Evolutionary conservation across 2,888 invertebrate genomes (phyloP).

Genomic region (Spodoptera picta): DNA sequence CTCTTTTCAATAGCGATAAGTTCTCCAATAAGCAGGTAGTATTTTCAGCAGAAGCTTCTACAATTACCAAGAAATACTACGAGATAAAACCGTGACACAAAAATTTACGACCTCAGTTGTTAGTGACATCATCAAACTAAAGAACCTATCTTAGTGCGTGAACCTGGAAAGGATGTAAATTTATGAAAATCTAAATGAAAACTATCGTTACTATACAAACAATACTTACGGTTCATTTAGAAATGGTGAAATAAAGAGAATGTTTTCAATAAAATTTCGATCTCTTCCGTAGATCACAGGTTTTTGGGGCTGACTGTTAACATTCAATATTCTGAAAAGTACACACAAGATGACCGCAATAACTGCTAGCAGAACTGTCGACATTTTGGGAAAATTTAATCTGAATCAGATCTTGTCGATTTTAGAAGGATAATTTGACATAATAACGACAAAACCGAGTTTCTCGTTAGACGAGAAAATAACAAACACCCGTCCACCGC

Average conservation of each 20-base stretch:
- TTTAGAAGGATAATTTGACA: constrained; percentile 68
- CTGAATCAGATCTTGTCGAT: constrained; percentile 46
- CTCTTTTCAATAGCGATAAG: constrained; percentile 1
- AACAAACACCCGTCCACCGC: constrained; percentile 60
- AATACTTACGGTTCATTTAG: constrained; percentile 94
- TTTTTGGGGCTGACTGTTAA: constrained; percentile 94
- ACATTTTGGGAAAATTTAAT: constrained; percentile 87
- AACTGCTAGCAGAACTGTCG: constrained; percentile 93
- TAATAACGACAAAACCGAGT: constrained; percentile 72
- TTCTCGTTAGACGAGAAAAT: constrained; percentile 55
- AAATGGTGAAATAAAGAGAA: constrained; percentile 93
- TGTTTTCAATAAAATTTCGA: constrained; percentile 92
- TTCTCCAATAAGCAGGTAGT: not conserved
- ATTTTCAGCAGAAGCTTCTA: not conserved
- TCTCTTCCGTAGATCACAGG: constrained; percentile 94
- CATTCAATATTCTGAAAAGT: constrained; percentile 94
- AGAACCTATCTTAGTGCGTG: constrained; percentile 9
- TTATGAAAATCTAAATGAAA: constrained; percentile 20
- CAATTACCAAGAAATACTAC: constrained; percentile 4
- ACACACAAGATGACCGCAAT: constrained; percentile 95
- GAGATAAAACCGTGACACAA: constrained; percentile 14
- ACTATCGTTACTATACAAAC: constrained; percentile 16
- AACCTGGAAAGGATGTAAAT: constrained; percentile 30
- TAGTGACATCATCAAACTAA: constrained; percentile 73
- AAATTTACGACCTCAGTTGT: constrained; percentile 45